These are phyloP conservation scores for Hylyphantes graminicola DNA, from an alignment of 1,140 invertebrate species.

Conservation along the genomic window DNA sequence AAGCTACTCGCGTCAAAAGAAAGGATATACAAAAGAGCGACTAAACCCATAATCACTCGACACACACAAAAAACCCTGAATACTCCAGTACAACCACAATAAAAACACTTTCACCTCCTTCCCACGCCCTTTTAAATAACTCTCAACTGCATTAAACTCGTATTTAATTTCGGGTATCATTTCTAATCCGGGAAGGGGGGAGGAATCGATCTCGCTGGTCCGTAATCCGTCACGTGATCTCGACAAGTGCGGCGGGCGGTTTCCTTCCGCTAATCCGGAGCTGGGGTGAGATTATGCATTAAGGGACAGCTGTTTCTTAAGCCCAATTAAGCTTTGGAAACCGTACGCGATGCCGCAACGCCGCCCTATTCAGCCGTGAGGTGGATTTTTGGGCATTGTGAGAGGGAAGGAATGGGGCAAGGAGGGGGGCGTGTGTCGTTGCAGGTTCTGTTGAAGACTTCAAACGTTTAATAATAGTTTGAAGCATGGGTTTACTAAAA, in stretches of 20 bases:
- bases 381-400: constrained; percentile 13
- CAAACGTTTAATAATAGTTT: too few relatives aligned
- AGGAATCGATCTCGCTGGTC: neutral
- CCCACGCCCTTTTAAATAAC: neutral
- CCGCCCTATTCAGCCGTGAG: constrained; percentile 45
- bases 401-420: constrained; percentile 14
- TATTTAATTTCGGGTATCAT: constrained; percentile 52
- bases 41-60: too few relatives aligned
- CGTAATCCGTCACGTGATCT: constrained; percentile 56
- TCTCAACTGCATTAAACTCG: constrained; percentile 37
- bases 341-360: constrained; percentile 50
- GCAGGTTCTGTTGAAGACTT: too few relatives aligned
- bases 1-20: too few relatives aligned
- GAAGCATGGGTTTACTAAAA: too few relatives aligned
- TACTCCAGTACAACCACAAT: neutral
- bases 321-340: constrained; percentile 59
- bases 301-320: constrained; percentile 58
- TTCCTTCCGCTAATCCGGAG: constrained; percentile 43
- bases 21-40: too few relatives aligned
- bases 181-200: constrained; percentile 19
- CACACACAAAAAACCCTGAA: too few relatives aligned
- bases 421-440: neutral
- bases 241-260: constrained; percentile 47
- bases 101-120: neutral
- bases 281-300: constrained; percentile 38